These are phyloP conservation scores for Anguilla pacifica DNA, from an alignment of 2,797 vertebrate species.

Conservation along the genomic window DNA sequence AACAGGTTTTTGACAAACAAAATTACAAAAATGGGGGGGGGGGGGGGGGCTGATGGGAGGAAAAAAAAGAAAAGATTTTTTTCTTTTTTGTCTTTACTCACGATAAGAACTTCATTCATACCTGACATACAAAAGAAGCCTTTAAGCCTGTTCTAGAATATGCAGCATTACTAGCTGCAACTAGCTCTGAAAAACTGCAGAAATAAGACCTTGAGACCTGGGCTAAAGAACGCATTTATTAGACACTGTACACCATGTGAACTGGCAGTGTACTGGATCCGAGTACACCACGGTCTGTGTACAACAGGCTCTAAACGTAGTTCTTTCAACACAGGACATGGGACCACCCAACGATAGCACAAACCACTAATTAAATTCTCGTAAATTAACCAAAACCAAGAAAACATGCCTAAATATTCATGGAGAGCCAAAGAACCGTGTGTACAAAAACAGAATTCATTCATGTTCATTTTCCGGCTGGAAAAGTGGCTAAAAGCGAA, in stretches of 20 bases:
- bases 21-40: neutral
- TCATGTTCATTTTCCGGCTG: neutral
- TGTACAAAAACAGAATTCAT: neutral
- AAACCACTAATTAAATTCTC: neutral
- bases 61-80: neutral
- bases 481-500: neutral
- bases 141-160: neutral
- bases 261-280: neutral
- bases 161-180: neutral
- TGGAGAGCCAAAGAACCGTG: neutral
- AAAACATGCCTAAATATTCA: neutral
- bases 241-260: neutral
- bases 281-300: neutral
- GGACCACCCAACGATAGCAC: neutral
- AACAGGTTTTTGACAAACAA: neutral
- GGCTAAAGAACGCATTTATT: no score
- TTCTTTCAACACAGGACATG: neutral
- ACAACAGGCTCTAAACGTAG: neutral
- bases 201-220: neutral
- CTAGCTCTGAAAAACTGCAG: neutral
- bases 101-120: neutral
- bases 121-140: neutral
- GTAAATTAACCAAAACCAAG: neutral
- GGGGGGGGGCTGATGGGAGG: no score
- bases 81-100: neutral